phyloP scores from a whole-genome alignment of 1,140 invertebrate genomes.

The Drosophila burlai region DNA sequence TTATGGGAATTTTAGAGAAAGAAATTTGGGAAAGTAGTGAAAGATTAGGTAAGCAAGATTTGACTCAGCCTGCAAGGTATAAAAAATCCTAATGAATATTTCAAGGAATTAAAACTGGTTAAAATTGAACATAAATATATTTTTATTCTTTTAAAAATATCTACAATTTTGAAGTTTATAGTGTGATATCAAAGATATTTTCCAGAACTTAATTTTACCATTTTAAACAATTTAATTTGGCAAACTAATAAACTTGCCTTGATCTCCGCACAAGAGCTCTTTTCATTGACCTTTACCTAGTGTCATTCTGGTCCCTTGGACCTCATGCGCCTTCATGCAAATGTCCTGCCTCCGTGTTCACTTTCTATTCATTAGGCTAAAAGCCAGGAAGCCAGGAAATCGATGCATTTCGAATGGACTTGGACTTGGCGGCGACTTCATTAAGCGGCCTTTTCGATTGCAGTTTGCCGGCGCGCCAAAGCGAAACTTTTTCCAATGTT shows the following conservation, averaged over 20 bases:
- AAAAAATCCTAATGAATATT: not conserved
- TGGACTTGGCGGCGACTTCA: slow-evolving; percentile 58
- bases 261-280: not conserved
- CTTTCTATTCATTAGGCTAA: slow-evolving; percentile 61
- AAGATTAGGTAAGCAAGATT: not conserved
- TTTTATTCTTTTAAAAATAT: not conserved
- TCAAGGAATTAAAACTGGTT: not conserved
- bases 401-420: slow-evolving; percentile 72
- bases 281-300: slow-evolving; percentile 8
- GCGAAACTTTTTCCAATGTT: slow-evolving; percentile 53
- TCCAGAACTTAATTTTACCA: not conserved
- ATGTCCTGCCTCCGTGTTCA: slow-evolving; percentile 16
- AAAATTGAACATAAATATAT: not conserved
- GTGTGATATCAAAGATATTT: not conserved
- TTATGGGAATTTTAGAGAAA: not conserved
- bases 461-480: slow-evolving; percentile 52
- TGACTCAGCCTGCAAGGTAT: too few species aligned
- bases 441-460: slow-evolving; percentile 60
- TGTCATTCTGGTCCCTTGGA: not conserved
- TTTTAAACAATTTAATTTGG: not conserved
- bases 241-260: not conserved
- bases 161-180: too few species aligned
- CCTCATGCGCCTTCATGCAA: slow-evolving; percentile 37
- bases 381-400: slow-evolving; percentile 53
- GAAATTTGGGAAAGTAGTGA: not conserved